Base-by-base conservation (phyloP, 2,888 invertebrate species). In the Lasius fuliginosus region DNA sequence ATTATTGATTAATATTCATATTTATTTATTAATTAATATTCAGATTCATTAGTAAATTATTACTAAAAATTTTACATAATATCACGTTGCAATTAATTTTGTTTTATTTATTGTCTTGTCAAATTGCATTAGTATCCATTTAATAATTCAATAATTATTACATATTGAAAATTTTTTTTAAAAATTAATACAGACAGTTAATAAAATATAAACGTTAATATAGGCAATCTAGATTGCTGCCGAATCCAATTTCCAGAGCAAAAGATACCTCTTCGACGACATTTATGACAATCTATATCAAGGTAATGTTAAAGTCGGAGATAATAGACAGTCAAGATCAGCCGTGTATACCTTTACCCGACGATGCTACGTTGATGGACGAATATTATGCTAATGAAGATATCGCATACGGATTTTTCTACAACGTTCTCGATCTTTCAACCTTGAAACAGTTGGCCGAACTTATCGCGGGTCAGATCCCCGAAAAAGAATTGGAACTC, bases 341-440 rank as follows among this genome's bases (percentile, higher is more conserved):
- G 1, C 33, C 62, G 12, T 76, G 62, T 64, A 88, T 89, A 23
- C 11, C 49, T 5, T 9, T 91, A 18, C 11, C 86, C 65, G 95
- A 95, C 6, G 95, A 95, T 90, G 95, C 95, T 1, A 95, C 96
- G 65, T 93, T 96, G 9, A 94, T 97, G 56, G 96, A 96, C 87
- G 94, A 95, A 88, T 97, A 96, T 94, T 97, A 97, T 92, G 95
- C 96, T 3, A 94, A 95, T 9, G 94, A 96, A 89, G 96, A 96
- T 11, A 95, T 96, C 65, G 96, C 96, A 90, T 96, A 96, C 86
- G 95, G 96, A 23, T 95, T 97, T 93, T 96, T 96, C 90, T 97
- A 96, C 91, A 95, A 96, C 87, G 89, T 94, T 0, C 95, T 97
- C 75, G 96, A 97, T 88, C 95, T 95, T 85, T 94, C 95, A 0